Evolutionary conservation across 2,797 vertebrate species (phyloP), one percentile per base, ranked within the genome.

Genomic region (Brotogeris chrysoptera): DNA sequence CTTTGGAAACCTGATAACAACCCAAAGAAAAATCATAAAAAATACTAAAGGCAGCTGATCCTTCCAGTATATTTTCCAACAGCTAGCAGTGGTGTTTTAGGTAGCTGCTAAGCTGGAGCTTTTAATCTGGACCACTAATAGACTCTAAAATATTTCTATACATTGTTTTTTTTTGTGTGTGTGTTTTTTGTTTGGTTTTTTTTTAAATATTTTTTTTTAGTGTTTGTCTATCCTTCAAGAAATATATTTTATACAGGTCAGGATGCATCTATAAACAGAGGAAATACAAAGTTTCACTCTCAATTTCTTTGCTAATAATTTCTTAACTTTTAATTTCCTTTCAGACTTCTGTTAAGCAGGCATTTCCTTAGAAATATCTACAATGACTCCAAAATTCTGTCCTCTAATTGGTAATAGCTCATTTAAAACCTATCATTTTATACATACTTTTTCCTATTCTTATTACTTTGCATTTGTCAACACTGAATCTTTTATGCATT

Each of bases 361-460:
- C 44, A 74, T 80, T 93, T 92, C 61, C 65, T 87, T 86, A 80
- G 52, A 90, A 94, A 88, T 57, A 80, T 15, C 25, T 83, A 61
- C 17, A 91, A 43, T 44, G 11, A 65, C 32, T 78, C 6, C 0
- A 74, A 80, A 92, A 91, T 64, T 83, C 34, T 90, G n/a, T 82
- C 60, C 20, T 87, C 21, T 70, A 64, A 83, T 41, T 61, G 27
- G 66, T 55, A 92, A 91, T 44, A 71, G 38, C 39, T 82, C 30
- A 49, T 80, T 87, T 87, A 68, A 34, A 89, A 49, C 7, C 9
- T 66, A 49, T 46, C 4, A 74, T 93, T 86, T 91, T 82, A 74
- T 23, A 34, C 14, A 10, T 36, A 59, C 17, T 52, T 86, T 73
- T 46, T 19, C 30, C 13, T 16, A 38, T 16, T 32, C 39, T 87